A percentile compares a stretch with the other conserved stretches of the same genome.
Conservation (phyloP, 1,140 invertebrate species). For the Helicoverpa armigera region DNA sequence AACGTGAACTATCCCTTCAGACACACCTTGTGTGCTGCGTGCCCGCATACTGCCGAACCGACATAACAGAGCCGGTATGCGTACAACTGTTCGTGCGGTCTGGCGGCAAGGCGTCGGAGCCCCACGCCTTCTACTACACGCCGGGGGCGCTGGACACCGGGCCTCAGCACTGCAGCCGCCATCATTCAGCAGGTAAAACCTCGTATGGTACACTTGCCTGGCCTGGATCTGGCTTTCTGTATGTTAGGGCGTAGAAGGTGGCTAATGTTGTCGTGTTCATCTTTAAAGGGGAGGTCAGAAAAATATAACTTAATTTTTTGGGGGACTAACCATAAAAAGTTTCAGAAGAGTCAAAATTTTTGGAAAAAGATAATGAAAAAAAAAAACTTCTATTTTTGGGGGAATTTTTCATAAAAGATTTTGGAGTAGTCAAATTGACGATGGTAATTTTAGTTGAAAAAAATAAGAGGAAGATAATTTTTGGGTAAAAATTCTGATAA, state of each 20-base stretch:
- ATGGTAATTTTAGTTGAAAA: too few species aligned
- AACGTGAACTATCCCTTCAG: slow-evolving; percentile 81
- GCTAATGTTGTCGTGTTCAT: background rate
- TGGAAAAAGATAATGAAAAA: too few species aligned
- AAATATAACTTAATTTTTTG: too few species aligned
- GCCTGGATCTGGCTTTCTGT: background rate
- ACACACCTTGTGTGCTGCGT: slow-evolving; percentile 97
- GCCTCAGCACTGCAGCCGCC: slow-evolving; percentile 75
- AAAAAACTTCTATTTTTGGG: too few species aligned
- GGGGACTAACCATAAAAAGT: too few species aligned
- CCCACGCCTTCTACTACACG: slow-evolving; percentile 95
- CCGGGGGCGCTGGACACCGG: slow-evolving; percentile 77
- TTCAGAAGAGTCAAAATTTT: too few species aligned
- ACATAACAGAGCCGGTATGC: slow-evolving; percentile 89
- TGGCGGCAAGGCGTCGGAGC: slow-evolving; percentile 95
- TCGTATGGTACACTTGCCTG: background rate
- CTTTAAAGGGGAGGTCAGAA: too few species aligned
- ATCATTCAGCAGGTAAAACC: slow-evolving; percentile 71
- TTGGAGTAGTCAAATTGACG: too few species aligned
- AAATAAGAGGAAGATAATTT: too few species aligned
- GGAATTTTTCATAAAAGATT: too few species aligned
- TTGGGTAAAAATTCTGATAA: too few species aligned
- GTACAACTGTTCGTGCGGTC: slow-evolving; percentile 94
- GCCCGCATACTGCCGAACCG: slow-evolving; percentile 91
- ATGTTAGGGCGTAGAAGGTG: background rate